Base-by-base conservation (phyloP, 2,888 invertebrate species). In the Drosophila yooni region DNA sequence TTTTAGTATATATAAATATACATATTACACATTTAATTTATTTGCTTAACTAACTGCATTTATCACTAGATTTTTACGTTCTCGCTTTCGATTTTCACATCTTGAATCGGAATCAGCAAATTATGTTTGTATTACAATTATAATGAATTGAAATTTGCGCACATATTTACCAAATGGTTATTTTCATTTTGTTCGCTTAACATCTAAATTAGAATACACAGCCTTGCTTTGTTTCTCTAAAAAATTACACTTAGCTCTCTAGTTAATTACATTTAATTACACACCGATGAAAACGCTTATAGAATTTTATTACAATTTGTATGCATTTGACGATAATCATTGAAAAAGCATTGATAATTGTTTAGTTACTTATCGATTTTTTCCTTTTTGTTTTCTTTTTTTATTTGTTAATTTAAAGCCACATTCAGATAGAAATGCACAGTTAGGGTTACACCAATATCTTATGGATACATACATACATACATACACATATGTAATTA, bases 211-310 rank as follows among this genome's bases (percentile, higher is more conserved):
- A 91, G 91, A 92, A 92, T 85, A 91, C 91, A 92, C 91, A 92
- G 91, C 91, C 91, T 92, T 92, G 91, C 91, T 92, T 92, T 92
- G 91, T 91, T 91, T 91, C 91, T 89, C 79, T 85, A 84, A 79
- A 88, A 91, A 88, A 90, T 88, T 92, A 92, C 92, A 92, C 84
- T 89, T 81, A 91, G 51, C 59, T 56, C 53, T 66, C 76, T 82
- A 82, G 18, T 66, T 66, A 60, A 67, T 71, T 71, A 89, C 75
- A 89, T 63, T 74, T 46, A 60, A 52, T 71, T 76, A 72, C 67
- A 71, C 73, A 68, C 54, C 48, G 76, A 70, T 53, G 72, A 57
- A 81, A 71, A 74, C 72, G 59, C 68, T 62, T 57, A 70, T 46
- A 66, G n/a, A 69, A 50, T 60, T 53, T 66, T 40, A 43, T 60